A percentile compares a stretch with the other conserved stretches of the same genome.
Evolutionary conservation across 2,113 vertebrate species (phyloP).

Genomic region (Ptyas mucosa): DNA sequence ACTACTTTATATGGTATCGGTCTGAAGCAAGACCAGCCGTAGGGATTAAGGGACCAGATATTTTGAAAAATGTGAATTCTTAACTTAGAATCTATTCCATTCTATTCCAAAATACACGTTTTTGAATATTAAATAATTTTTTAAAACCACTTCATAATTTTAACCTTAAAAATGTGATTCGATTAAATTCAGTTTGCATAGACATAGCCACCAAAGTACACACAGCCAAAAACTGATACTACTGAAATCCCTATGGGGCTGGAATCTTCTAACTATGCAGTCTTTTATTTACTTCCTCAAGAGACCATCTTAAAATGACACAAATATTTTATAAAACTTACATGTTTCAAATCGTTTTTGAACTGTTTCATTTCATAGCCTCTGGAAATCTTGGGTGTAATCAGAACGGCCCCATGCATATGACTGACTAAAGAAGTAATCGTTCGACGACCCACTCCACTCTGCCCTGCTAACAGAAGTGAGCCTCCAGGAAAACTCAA

Average conservation of each 20-base stretch:
- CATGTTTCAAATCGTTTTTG: slow-evolving; percentile 88
- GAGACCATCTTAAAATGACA: not conserved
- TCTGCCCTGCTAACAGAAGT: slow-evolving; percentile 87
- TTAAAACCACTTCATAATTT: not conserved
- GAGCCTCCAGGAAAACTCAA: slow-evolving; percentile 90
- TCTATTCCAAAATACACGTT: not conserved
- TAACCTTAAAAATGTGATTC: not conserved
- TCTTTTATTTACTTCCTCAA: not conserved
- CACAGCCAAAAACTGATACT: not conserved
- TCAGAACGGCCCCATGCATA: slow-evolving; percentile 85
- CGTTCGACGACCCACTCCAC: slow-evolving; percentile 91
- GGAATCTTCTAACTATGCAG: not conserved
- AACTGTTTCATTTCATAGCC: slow-evolving; percentile 92
- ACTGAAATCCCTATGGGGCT: not conserved
- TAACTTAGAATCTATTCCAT: not conserved
- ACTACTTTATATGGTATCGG: not conserved
- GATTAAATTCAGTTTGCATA: not conserved
- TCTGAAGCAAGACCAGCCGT: not conserved
- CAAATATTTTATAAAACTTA: slow-evolving; percentile 56
- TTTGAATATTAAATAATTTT: not conserved
- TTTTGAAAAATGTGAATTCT: not conserved
- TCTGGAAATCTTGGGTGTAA: slow-evolving; percentile 89
- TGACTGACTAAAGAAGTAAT: slow-evolving; percentile 86
- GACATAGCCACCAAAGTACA: not conserved
- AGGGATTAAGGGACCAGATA: not conserved